Evolutionary conservation across 2,113 vertebrate genomes (phyloP), one percentile per base, ranked within the genome.

Genomic region (Recurvirostra avosetta): DNA sequence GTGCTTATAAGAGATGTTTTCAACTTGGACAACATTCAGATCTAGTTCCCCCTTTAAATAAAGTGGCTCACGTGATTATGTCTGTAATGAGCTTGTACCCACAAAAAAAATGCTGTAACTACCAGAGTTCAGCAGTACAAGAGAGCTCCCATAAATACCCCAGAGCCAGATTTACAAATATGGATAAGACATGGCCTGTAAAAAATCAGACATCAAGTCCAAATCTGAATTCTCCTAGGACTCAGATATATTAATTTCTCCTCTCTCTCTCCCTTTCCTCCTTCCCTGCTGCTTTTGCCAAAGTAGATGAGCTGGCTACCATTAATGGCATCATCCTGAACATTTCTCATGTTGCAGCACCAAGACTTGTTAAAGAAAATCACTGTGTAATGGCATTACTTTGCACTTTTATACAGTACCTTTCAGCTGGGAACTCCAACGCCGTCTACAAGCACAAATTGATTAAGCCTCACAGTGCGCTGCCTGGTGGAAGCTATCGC

Each of bases 261-360:
- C 92, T 92, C 77, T 63, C 71, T 92, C 70, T 56, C 77, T 74
- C 72, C 88, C 43, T 38, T 68, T 61, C 72, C 72, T 90, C 55
- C 67, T 79, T 87, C 88, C 74, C 92, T 0, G 8, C 68, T 85
- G 77, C 62, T 84, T 85, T 86, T 86, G 76, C 89, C 94, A 92
- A 90, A 89, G 89, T 61, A 90, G 77, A 95, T 81, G 88, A 96
- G 94, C 92, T 96, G 94, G 91, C 83, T 92, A 50, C 83, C 9
- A 4, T 50, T 94, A 94, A 92, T 75, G 70, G 96, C 95, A 94
- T 89, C 89, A 47, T 82, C 85, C 89, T 15, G 53, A 87, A 62
- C 58, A 9, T 83, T 78, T 90, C 96, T 92, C 62, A 8, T 53
- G 78, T 65, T 92, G 70, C 89, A 91, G 89, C 76, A 15, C 27